Percentiles rank a stretch among this genome's conserved stretches.
phyloP scores from a whole-genome alignment of 2,888 invertebrate genomes.

The Eupsilia transversa region DNA sequence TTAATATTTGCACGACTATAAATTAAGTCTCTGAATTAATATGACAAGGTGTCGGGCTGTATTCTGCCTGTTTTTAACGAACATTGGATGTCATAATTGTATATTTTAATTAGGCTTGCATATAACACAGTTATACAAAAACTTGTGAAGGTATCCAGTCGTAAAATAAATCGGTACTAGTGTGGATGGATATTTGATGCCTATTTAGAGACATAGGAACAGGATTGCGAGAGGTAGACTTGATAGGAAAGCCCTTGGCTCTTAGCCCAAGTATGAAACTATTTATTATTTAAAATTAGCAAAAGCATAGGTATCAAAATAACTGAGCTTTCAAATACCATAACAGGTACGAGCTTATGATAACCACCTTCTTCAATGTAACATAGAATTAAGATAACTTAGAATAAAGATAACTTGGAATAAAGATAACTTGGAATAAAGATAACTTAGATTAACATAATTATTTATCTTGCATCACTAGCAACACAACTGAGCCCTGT shows the following conservation, averaged over 20 bases:
- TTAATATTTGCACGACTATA: slow-evolving; percentile 75
- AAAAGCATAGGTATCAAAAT: too few relatives aligned
- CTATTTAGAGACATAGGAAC: too few relatives aligned
- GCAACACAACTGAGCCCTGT: neutral
- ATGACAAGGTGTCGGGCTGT: slow-evolving; percentile 74
- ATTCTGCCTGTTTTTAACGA: slow-evolving; percentile 44
- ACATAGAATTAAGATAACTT: too few relatives aligned
- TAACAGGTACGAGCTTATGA: too few relatives aligned
- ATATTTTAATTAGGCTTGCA: slow-evolving; percentile 50
- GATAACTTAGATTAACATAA: neutral
- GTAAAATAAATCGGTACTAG: slow-evolving; percentile 1
- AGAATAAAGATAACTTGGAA: too few relatives aligned
- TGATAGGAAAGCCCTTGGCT: too few relatives aligned
- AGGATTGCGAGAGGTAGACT: too few relatives aligned
- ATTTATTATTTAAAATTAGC: too few relatives aligned
- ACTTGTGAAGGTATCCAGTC: slow-evolving; percentile 2
- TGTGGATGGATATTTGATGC: neutral
- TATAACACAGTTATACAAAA: slow-evolving; percentile 10
- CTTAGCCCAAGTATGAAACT: too few relatives aligned
- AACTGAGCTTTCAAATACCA: too few relatives aligned
- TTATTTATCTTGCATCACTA: slow-evolving; percentile 20
- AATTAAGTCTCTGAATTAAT: slow-evolving; percentile 79
- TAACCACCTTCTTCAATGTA: too few relatives aligned
- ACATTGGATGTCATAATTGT: slow-evolving; percentile 48
- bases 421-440: too few relatives aligned